A percentile compares a stretch with the other conserved stretches of the same genome.
phyloP scores from a whole-genome alignment of 2,113 vertebrate genomes.

The Prunella himalayana region DNA sequence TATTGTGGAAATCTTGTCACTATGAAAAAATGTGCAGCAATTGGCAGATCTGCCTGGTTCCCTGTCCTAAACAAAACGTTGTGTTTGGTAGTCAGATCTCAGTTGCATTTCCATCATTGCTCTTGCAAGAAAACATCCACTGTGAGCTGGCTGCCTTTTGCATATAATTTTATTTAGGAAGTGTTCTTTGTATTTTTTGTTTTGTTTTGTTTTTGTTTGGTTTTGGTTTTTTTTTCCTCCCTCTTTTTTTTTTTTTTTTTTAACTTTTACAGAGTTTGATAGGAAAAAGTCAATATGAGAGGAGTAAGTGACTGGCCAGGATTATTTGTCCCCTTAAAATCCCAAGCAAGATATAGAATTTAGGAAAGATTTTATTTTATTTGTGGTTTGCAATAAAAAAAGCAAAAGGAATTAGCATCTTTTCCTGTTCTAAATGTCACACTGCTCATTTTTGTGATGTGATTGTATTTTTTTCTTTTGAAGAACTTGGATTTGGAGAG shows the following conservation, averaged over 20 bases:
- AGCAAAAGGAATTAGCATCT: background rate
- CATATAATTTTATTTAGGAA: background rate
- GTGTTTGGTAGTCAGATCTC: background rate
- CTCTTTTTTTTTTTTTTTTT: too few relatives aligned
- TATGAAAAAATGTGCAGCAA: slow-evolving; percentile 64
- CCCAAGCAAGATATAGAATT: background rate
- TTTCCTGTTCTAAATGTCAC: background rate
- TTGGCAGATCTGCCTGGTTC: slow-evolving; percentile 46
- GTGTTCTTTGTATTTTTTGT: background rate
- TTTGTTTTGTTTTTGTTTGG: background rate
- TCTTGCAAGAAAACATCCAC: background rate
- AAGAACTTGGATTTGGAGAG: background rate
- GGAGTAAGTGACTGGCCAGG: background rate
- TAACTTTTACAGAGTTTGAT: background rate
- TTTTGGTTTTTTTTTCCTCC: background rate
- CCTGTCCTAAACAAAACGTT: slow-evolving; percentile 53
- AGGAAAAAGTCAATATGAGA: background rate
- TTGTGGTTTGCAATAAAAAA: background rate
- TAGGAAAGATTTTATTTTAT: background rate
- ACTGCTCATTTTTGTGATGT: background rate
- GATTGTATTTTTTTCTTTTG: background rate
- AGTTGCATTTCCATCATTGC: background rate
- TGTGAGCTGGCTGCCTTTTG: background rate
- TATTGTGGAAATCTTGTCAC: slow-evolving; percentile 68
- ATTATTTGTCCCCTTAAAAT: background rate